A percentile compares a stretch with the other conserved stretches of the same genome.
Conservation (phyloP, 2,113 vertebrate species). For the Vicugna pacos region DNA sequence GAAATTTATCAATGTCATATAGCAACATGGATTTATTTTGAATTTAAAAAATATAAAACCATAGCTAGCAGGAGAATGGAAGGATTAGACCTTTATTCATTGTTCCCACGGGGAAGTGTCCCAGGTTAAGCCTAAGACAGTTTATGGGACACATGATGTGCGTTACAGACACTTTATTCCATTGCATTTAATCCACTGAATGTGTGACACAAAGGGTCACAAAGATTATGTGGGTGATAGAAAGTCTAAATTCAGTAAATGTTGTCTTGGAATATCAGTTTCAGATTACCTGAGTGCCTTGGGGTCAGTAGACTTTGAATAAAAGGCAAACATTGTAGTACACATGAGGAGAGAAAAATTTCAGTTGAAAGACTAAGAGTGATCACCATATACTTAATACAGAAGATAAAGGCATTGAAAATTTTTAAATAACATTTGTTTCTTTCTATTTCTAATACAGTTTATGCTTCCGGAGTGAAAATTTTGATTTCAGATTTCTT, state of each 20-base stretch:
- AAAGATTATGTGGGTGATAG: neutral
- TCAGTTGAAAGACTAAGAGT: neutral
- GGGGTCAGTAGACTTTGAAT: neutral
- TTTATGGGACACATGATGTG: neutral
- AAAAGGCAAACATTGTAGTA: neutral
- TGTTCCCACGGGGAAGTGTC: neutral
- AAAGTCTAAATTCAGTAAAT: neutral
- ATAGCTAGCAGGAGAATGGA: neutral
- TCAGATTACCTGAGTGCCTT: neutral
- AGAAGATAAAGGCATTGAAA: neutral
- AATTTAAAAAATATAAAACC: neutral
- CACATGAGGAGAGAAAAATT: neutral
- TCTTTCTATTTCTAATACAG: neutral
- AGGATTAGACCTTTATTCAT: neutral
- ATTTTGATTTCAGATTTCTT: neutral
- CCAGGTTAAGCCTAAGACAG: neutral
- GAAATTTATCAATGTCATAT: constrained; percentile 70
- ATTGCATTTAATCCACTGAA: neutral
- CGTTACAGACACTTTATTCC: neutral
- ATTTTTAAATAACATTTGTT: neutral
- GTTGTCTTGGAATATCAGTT: neutral
- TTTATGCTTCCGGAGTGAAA: neutral
- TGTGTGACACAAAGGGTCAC: neutral
- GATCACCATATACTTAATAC: neutral
- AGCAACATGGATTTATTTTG: constrained; percentile 40